These are phyloP conservation scores for Psococerastis gibbosa DNA, from an alignment of 2,888 invertebrate genomes.

Conservation along the genomic window DNA sequence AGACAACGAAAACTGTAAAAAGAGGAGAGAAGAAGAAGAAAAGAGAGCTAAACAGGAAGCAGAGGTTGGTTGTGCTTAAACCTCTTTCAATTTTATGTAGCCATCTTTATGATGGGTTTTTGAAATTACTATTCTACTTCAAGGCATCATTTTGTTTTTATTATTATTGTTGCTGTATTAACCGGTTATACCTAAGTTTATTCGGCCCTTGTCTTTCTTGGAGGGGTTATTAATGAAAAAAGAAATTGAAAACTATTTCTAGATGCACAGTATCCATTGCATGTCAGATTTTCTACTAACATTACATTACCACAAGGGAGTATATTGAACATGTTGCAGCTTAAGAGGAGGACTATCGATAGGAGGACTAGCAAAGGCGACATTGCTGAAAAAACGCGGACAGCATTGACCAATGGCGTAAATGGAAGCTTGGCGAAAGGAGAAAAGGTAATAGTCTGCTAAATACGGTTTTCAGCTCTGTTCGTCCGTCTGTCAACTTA, in stretches of 20 bases:
- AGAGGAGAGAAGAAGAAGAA: conserved; percentile 76
- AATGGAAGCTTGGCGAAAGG: conserved; percentile 22
- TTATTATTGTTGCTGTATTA: too few relatives aligned
- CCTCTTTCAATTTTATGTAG: conserved; percentile 1
- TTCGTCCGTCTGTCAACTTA: too few relatives aligned
- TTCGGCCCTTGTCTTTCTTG: too few relatives aligned
- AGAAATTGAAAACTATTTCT: too few relatives aligned
- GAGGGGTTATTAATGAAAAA: too few relatives aligned
- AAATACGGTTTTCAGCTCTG: too few relatives aligned
- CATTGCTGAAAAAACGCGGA: conserved; percentile 48
- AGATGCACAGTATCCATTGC: too few relatives aligned
- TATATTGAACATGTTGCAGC: conserved; percentile 25
- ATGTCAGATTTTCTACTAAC: too few relatives aligned
- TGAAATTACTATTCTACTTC: conserved; percentile 7
- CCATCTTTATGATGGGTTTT: conserved; percentile 7
- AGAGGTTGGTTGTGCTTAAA: conserved; percentile 40
- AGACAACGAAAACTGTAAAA: conserved; percentile 71
- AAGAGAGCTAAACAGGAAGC: conserved; percentile 74
- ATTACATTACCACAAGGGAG: too few relatives aligned
- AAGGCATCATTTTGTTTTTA: not conserved
- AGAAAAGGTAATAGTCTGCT: conserved; percentile 14
- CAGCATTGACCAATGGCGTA: conserved; percentile 33
- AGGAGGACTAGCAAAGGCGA: conserved; percentile 64
- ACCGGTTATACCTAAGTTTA: too few relatives aligned
- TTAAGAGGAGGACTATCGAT: conserved; percentile 73